Evolutionary conservation across 2,888 invertebrate genomes (phyloP).

Genomic region (Altica lythri): DNA sequence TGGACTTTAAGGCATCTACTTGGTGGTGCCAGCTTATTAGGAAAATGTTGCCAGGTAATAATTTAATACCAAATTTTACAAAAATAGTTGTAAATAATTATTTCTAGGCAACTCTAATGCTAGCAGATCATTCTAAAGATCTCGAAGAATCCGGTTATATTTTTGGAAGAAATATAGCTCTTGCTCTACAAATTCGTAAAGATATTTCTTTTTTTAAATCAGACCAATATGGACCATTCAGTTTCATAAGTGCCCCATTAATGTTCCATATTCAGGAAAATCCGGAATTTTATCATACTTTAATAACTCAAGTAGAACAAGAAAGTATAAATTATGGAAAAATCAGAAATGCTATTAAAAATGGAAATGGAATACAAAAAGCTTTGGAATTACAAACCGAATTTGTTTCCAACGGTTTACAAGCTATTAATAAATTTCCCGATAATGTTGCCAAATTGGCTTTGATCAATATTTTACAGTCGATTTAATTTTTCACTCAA

Average conservation of each 20-base stretch:
- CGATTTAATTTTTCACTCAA: no score
- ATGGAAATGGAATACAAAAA: conserved; percentile 72
- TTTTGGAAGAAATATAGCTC: conserved; percentile 85
- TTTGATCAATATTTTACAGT: conserved; percentile 79
- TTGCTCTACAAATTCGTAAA: conserved; percentile 78
- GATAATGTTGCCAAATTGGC: conserved; percentile 80
- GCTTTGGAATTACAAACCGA: conserved; percentile 73
- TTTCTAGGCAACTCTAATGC: conserved; percentile 66
- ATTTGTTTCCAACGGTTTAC: conserved; percentile 73
- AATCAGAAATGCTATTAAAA: conserved; percentile 50
- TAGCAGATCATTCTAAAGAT: conserved; percentile 76
- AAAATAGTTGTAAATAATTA: no score
- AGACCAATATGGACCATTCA: conserved; percentile 60
- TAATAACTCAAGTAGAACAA: conserved; percentile 64
- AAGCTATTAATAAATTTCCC: conserved; percentile 73
- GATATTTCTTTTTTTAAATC: conserved; percentile 70
- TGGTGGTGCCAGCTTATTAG: conserved; percentile 72
- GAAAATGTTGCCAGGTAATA: conserved; percentile 75
- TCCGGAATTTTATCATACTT: conserved; percentile 67
- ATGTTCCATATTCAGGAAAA: conserved; percentile 78
- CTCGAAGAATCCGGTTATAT: conserved; percentile 79
- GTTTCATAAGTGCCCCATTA: conserved; percentile 79
- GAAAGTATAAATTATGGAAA: conserved; percentile 67
- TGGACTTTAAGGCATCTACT: conserved; percentile 69
- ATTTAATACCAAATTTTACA: no score